Evolutionary conservation across 2,888 invertebrate species (phyloP), one percentile per base, ranked within the genome.

Genomic region (Drosophila nigritarsus): DNA sequence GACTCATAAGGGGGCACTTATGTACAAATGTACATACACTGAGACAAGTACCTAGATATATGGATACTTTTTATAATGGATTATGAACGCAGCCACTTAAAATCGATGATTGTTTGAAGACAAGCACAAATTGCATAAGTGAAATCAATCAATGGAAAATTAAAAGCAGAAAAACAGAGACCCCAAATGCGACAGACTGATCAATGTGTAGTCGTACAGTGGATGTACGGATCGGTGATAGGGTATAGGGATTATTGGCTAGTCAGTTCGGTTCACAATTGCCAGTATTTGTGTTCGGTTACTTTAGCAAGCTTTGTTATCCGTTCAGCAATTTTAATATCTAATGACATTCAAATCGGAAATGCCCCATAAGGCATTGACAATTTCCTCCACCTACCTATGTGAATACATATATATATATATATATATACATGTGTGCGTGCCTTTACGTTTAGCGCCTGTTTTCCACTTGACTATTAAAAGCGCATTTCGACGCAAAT

Each of bases 261-360:
- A 36, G 1, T n/a, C 56, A 24, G 13, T 32, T 51, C 29, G 42
- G n/a, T 11, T 56, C 4, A n/a, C 24, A 54, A 49, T 32, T 32
- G 30, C n/a, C 36, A n/a, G 51, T 30, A 32, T 15, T 56, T 30
- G 40, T 27, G 11, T 24, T 36, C 18, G 32, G n/a, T 54, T 40
- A 2, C 59, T 36, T 38, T 30, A 40, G 65, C 42, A 32, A 38
- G 48, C 38, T 30, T 32, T 50, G 18, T 30, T 51, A 65, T 51
- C 50, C 49, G 66, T 42, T 73, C 56, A 58, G 58, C 65, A 66
- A 59, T 59, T 62, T 50, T 36, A 38, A 45, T 68, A 73, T 67
- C 69, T 65, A 78, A 74, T 74, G 58, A 73, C 73, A 66, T 66
- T 64, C 65, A 54, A 66, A 87, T 87, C 79, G 89, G 84, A 79